Evolutionary conservation across 2,888 invertebrate genomes (phyloP).

Genomic region (Trachelus troglodyta): DNA sequence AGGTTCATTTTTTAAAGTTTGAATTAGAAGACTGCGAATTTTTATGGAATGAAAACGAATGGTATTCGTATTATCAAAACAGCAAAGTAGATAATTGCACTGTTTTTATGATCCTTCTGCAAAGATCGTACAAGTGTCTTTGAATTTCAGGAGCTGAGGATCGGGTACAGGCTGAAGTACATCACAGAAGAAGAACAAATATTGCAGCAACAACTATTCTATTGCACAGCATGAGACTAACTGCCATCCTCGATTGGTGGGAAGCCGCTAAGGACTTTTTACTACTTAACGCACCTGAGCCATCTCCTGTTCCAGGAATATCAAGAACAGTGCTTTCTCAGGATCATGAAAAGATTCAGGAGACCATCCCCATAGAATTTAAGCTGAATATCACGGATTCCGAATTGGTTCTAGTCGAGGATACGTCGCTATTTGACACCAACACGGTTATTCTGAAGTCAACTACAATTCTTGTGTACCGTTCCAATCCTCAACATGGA

Average conservation of each 20-base stretch:
- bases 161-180: conserved; percentile 80
- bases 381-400: conserved; percentile 96
- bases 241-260: conserved; percentile 96
- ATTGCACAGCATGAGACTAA: conserved; percentile 93
- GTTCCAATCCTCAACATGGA: conserved; percentile 72
- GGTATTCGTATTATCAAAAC: neutral
- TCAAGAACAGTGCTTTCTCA: conserved; percentile 24
- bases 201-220: conserved; percentile 86
- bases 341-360: conserved; percentile 45
- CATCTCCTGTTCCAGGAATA: conserved; percentile 48
- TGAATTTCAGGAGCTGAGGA: conserved; percentile 47
- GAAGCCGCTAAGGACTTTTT: conserved; percentile 86
- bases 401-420: conserved; percentile 93
- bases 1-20: neutral
- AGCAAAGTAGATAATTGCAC: neutral
- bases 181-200: conserved; percentile 77
- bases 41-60: neutral
- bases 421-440: conserved; percentile 87
- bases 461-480: conserved; percentile 88
- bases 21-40: neutral
- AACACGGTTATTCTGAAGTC: conserved; percentile 94
- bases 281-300: conserved; percentile 65
- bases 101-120: neutral
- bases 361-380: conserved; percentile 76
- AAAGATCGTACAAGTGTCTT: neutral